Evolutionary conservation across 2,797 vertebrate genomes (phyloP), one percentile per base, ranked within the genome.

Genomic region (Typhlichthys eigenmanni): DNA sequence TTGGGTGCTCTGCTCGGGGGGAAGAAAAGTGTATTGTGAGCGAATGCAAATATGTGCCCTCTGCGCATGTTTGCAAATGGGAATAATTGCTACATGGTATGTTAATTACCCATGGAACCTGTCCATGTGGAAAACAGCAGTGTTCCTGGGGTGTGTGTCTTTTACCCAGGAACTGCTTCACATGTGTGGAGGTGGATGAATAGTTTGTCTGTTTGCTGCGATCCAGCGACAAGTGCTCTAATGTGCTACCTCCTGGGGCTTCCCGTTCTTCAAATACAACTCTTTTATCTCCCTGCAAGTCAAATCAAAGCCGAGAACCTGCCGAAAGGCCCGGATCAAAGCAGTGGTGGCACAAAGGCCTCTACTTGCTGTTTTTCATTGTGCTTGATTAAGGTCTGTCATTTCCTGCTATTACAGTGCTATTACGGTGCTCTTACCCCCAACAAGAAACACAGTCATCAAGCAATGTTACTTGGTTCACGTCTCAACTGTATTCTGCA

Each of bases 241-340:
- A 91, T 88, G 86, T 88, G 88, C 85, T 90, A 85, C 86, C 88
- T 88, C 88, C 86, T 89, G 88, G 85, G 84, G 79, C 82, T 87
- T 89, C 85, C 83, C 79, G 78, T 86, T 88, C 82, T 81, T 84
- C 83, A 90, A 85, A 84, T 85, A 87, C 88, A 88, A 84, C 64
- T 51, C 75, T 71, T 32, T 75, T 78, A 69, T 82, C 80, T 83
- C 81, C 79, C 86, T 79, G 82, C 74, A 63, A 70, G 76, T 79
- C 65, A 47, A 87, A 86, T 89, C 86, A 88, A 81, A 88, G 88
- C 79, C 38, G 75, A 69, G 83, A 87, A 88, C 79, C 86, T 87
- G 87, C 74, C 76, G 78, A 73, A 55, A 69, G 76, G 79, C 71
- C 82, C 66, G 82, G 84, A 91, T 92, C 88, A 92, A 91, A 92